A percentile compares a stretch with the other conserved stretches of the same genome.
Conservation (phyloP, 1,140 invertebrate species). For the Aphelenchoides besseyi region DNA sequence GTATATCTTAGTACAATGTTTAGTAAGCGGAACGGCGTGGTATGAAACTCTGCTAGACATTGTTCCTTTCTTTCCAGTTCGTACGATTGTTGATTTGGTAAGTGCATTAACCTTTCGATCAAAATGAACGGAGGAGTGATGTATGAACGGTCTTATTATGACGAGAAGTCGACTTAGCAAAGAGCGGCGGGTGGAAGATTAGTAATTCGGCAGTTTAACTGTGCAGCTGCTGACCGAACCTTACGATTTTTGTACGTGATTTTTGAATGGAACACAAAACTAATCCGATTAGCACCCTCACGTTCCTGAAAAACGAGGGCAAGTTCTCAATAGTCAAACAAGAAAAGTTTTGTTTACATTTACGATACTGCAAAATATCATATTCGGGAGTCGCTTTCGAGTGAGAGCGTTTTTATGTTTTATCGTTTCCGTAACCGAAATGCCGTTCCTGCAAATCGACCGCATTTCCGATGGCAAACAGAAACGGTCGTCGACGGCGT, state of each 20-base stretch:
- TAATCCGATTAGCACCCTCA: background rate
- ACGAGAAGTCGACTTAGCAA: background rate
- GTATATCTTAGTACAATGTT: conserved; percentile 33
- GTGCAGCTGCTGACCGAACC: background rate
- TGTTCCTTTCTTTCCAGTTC: conserved; percentile 64
- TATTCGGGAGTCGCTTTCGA: no score
- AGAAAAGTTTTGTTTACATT: no score
- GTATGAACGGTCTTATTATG: background rate
- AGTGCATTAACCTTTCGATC: conserved; percentile 43
- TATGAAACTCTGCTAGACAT: conserved; percentile 65
- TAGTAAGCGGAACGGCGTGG: conserved; percentile 66
- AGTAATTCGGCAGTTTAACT: background rate
- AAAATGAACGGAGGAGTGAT: background rate
- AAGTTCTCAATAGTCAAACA: no score
- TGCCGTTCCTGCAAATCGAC: no score
- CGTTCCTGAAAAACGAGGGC: no score
- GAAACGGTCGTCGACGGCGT: no score
- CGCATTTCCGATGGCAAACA: background rate
- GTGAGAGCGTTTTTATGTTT: no score
- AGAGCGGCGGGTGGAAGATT: background rate
- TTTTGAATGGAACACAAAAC: background rate
- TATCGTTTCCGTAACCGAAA: no score
- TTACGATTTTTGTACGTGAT: conserved; percentile 14
- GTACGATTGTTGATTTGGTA: conserved; percentile 65
- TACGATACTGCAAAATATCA: no score